These are phyloP conservation scores for Stenotaenia linearis DNA, from an alignment of 2,888 invertebrate genomes.

Conservation along the genomic window DNA sequence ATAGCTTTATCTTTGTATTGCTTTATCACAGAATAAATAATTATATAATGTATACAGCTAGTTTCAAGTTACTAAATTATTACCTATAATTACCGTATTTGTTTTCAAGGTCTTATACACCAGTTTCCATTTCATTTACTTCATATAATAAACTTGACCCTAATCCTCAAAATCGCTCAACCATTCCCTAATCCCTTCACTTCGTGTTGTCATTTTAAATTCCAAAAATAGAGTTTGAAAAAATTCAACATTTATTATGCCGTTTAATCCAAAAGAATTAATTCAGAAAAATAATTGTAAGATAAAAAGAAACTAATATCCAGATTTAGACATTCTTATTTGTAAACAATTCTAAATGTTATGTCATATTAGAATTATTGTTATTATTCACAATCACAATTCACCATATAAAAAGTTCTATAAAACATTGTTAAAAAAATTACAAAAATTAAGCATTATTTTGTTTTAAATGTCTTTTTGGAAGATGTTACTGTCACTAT, in stretches of 20 bases:
- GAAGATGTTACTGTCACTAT: neutral
- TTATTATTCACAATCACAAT: too few relatives aligned
- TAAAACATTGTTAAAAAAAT: neutral
- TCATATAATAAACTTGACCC: neutral
- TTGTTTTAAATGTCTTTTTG: neutral
- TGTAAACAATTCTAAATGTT: too few relatives aligned
- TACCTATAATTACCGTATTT: too few relatives aligned
- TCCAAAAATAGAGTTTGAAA: neutral
- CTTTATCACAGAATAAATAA: neutral
- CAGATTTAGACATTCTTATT: too few relatives aligned
- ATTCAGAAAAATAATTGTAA: neutral
- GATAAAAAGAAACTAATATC: too few relatives aligned
- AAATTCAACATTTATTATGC: neutral
- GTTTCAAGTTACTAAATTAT: too few relatives aligned
- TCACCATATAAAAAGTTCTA: neutral
- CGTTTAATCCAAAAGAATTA: neutral
- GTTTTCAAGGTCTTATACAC: neutral
- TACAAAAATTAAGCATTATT: neutral
- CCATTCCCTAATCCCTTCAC: neutral
- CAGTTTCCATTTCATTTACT: neutral
- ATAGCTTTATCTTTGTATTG: neutral
- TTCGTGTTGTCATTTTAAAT: neutral
- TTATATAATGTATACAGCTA: too few relatives aligned
- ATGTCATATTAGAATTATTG: too few relatives aligned
- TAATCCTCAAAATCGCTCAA: neutral